These are phyloP conservation scores for Catharus fuscescens DNA, from an alignment of 2,113 vertebrate genomes.

Conservation along the genomic window DNA sequence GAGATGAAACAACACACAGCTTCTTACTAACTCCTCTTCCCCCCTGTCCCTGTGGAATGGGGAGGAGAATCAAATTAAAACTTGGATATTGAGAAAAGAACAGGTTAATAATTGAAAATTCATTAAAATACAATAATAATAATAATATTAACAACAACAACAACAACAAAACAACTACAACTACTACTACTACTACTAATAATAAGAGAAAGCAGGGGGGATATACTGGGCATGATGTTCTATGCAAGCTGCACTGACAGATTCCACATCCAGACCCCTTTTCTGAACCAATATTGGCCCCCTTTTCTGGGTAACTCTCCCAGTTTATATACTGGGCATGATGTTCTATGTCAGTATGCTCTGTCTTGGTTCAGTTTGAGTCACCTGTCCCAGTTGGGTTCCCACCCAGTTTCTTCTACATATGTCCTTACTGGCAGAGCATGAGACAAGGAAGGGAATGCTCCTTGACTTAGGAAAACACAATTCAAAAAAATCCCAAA, in stretches of 20 bases:
- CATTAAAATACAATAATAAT: background rate
- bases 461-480: background rate
- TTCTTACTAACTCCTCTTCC: background rate
- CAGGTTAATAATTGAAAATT: background rate
- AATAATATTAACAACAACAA: too few species aligned
- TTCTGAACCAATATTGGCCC: background rate
- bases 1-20: background rate
- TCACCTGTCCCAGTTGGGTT: background rate
- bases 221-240: too few species aligned
- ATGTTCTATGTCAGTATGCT: background rate
- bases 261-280: background rate
- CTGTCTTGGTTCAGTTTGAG: background rate
- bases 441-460: background rate
- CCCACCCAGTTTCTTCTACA: background rate
- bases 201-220: background rate
- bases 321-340: background rate
- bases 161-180: too few species aligned
- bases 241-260: background rate
- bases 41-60: fast-evolving
- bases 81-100: background rate
- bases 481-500: background rate
- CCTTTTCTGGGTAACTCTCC: background rate
- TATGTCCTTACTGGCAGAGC: background rate
- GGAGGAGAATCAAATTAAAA: background rate
- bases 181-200: background rate